Conservation (phyloP, 2,797 vertebrate genomes). For the Phrynocephalus vlangalii region DNA sequence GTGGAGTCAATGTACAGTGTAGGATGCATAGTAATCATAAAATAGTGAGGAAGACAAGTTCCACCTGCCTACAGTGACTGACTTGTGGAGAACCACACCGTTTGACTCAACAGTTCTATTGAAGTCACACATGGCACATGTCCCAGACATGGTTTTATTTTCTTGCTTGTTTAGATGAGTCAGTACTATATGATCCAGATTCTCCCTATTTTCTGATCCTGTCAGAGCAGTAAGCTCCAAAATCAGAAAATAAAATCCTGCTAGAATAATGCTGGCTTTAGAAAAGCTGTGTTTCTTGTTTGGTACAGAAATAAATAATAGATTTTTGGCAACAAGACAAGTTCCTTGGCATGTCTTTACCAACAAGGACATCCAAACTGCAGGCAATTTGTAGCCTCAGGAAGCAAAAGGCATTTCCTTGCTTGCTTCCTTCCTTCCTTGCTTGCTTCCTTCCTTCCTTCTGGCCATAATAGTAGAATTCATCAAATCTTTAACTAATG, state of each 20-base stretch:
- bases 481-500: slow-evolving; percentile 5
- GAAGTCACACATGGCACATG: neutral
- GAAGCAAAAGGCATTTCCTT: neutral
- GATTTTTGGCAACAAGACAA: slow-evolving; percentile 38
- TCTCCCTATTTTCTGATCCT: neutral
- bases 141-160: neutral
- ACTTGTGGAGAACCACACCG: neutral
- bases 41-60: too few relatives aligned
- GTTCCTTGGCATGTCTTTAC: slow-evolving; percentile 4
- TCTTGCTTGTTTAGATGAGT: rapidly evolving
- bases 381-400: slow-evolving; percentile 32
- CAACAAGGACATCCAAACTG: slow-evolving; percentile 46
- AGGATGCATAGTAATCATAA: too few relatives aligned
- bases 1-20: too few relatives aligned
- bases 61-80: too few relatives aligned
- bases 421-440: neutral
- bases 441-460: neutral
- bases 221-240: neutral
- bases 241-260: slow-evolving; percentile 15
- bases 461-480: slow-evolving; percentile 23
- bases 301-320: slow-evolving; percentile 7
- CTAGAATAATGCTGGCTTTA: slow-evolving; percentile 1
- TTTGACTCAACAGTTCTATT: neutral
- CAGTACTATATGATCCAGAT: neutral
- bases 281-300: slow-evolving; percentile 17